These are phyloP conservation scores for Cichlasoma orientale DNA, from an alignment of 2,797 vertebrate species.

Conservation along the genomic window DNA sequence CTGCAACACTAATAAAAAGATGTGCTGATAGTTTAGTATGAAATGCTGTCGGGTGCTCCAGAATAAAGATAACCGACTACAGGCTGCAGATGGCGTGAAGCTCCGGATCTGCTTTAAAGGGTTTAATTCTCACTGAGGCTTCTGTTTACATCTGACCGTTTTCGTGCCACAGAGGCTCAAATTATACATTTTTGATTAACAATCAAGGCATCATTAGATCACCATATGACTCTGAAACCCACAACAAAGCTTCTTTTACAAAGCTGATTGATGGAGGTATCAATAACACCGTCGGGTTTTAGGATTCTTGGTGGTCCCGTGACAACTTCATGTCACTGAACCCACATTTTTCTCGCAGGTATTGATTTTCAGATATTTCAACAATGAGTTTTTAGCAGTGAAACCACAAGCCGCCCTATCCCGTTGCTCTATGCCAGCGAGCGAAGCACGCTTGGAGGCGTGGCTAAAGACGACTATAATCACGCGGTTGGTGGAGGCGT, in stretches of 20 bases:
- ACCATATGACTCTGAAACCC: not conserved
- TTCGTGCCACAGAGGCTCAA: not conserved
- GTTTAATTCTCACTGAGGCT: not conserved
- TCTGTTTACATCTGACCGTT: not conserved
- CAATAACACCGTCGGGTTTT: not conserved
- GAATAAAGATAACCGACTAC: accelerated
- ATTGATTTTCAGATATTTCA: not conserved
- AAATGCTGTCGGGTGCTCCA: not conserved
- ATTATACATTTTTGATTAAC: not conserved
- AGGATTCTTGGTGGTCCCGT: not conserved
- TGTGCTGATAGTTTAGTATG: not conserved
- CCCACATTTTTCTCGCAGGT: not conserved
- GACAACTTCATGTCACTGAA: not conserved
- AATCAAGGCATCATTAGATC: not conserved
- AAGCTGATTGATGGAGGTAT: not conserved
- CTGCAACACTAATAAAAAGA: slow-evolving; percentile 9
- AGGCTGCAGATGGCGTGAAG: not conserved
- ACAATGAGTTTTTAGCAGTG: slow-evolving; percentile 2
- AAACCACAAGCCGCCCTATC: slow-evolving; percentile 6
- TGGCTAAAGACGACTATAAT: slow-evolving; percentile 5
- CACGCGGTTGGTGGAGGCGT: slow-evolving; percentile 49
- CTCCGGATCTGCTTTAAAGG: accelerated
- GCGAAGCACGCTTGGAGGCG: slow-evolving; percentile 41
- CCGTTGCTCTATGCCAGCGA: not conserved
- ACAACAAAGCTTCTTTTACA: not conserved